Evolutionary conservation across 2,888 invertebrate species (phyloP).

Genomic region (Onchidella celtica): DNA sequence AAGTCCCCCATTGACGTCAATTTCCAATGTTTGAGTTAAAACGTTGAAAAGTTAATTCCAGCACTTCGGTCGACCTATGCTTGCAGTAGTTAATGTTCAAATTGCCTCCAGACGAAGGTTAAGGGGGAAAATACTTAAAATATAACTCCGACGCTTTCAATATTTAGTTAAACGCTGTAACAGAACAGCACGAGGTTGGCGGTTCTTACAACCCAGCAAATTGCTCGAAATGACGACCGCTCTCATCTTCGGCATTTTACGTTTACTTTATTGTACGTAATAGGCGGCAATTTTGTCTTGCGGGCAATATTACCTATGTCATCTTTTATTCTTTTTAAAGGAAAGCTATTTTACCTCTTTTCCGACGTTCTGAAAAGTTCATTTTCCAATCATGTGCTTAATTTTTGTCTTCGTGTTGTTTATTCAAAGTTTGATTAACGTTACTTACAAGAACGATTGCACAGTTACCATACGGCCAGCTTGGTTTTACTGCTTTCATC

Average conservation of each 20-base stretch:
- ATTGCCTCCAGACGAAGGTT: neutral
- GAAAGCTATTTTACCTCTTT: neutral
- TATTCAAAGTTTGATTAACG: too few species aligned
- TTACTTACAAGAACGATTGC: too few species aligned
- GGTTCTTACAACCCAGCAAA: neutral
- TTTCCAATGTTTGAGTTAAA: neutral
- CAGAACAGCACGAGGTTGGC: neutral
- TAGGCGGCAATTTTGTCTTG: slow-evolving; percentile 17
- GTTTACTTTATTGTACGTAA: slow-evolving; percentile 2
- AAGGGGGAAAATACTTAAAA: too few species aligned
- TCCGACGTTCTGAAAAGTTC: neutral
- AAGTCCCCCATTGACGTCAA: slow-evolving; percentile 8
- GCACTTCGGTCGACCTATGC: neutral
- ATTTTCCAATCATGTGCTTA: neutral
- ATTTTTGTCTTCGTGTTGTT: neutral
- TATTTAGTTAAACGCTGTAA: slow-evolving; percentile 32
- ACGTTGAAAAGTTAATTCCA: neutral
- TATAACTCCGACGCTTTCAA: slow-evolving; percentile 24
- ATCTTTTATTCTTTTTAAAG: neutral
- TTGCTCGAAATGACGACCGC: neutral
- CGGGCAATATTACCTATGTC: slow-evolving; percentile 2
- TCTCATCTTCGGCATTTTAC: slow-evolving; percentile 8
- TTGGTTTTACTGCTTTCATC: too few species aligned
- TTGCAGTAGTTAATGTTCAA: neutral
- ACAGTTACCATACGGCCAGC: too few species aligned